phyloP scores from a whole-genome alignment of 2,113 vertebrate genomes.

The Mugil cephalus region DNA sequence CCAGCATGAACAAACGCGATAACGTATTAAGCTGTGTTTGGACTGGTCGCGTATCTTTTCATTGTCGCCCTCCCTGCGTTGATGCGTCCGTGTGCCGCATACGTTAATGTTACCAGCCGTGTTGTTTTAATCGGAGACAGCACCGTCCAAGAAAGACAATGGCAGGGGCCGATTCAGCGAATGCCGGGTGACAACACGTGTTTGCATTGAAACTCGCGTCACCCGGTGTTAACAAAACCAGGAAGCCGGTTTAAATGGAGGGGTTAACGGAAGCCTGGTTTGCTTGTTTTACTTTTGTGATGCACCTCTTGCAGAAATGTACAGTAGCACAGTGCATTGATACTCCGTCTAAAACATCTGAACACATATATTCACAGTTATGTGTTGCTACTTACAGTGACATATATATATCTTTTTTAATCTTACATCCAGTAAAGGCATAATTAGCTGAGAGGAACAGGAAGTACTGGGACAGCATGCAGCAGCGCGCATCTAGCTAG shows the following conservation, averaged over 20 bases:
- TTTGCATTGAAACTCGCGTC: neutral
- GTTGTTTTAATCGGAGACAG: too few species aligned
- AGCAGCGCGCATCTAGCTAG: too few species aligned
- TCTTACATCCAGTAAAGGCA: too few species aligned
- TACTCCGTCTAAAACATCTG: too few species aligned
- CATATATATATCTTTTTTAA: too few species aligned
- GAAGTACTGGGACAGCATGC: too few species aligned
- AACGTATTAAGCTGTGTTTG: neutral
- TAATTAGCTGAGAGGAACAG: too few species aligned
- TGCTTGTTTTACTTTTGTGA: neutral
- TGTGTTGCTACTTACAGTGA: too few species aligned
- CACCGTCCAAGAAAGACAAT: neutral
- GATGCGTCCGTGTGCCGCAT: too few species aligned
- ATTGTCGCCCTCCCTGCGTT: neutral
- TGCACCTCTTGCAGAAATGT: neutral
- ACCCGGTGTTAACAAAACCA: neutral
- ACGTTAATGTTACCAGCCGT: too few species aligned
- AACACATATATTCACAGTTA: too few species aligned
- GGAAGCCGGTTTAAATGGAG: neutral
- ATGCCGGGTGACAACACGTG: neutral
- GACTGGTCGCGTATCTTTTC: neutral
- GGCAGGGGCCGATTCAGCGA: neutral
- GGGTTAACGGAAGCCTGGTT: neutral
- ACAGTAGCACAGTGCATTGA: too few species aligned
- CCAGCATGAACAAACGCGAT: slow-evolving; percentile 10